Base-by-base conservation (phyloP, 2,888 invertebrate species). In the Ametastegia equiseti region DNA sequence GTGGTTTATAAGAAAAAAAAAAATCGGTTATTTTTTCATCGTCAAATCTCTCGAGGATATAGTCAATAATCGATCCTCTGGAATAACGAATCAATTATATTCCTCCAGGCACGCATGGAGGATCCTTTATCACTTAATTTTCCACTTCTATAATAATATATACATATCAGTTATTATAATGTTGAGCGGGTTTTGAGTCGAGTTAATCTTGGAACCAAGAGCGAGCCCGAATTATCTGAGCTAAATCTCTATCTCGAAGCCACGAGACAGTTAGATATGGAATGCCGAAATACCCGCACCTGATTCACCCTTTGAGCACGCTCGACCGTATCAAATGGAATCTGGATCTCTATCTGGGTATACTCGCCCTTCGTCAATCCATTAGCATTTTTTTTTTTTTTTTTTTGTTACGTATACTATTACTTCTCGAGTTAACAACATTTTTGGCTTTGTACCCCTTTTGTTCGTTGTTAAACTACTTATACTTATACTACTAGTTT, bases 281-380 rank as follows among this genome's bases (percentile, higher is more conserved):
- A 67, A 67, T 67, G 67, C 19, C 23, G 42, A 45, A 47, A 45
- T 45, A 45, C 73, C 33, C 54, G 50, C 33, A 36, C 54, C 73
- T 36, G 75, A 75, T 75, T 75, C 75, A 36, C 54, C 50, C 30
- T 75, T 33, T 19, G 54, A 75, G 36, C 36, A 75, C 75, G 36
- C 50, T 75, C 71, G 30, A 47, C 45, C 71, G 71, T 71, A 47
- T 71, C 45, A 27, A 54, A 75, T 75, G 50, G 54, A 75, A 54
- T 54, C 54, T 75, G 54, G 75, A 75, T 75, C 54, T 36, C 36
- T 19, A 75, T 54, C 54, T 54, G 33, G 39, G 27, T 23, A n/a
- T n/a, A n/a, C n/a, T n/a, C n/a, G 27, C 27, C 42, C 42, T 30
- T 15, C 27, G 45, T 47, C 27, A 45, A 45, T 71, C 71, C 45